Conservation (phyloP, 2,888 invertebrate genomes). For the Biston betularia region DNA sequence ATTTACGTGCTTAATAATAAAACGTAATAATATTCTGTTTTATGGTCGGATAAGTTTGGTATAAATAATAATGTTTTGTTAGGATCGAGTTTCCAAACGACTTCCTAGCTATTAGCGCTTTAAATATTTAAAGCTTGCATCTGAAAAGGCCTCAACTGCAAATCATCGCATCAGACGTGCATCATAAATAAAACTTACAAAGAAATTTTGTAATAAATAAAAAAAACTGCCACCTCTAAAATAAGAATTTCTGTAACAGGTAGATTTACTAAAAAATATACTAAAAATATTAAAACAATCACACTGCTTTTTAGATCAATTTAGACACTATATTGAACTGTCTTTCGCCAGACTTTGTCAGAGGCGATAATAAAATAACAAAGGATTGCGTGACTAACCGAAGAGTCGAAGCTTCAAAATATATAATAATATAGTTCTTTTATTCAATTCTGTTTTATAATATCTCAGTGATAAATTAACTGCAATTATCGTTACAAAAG, state of each 20-base stretch:
- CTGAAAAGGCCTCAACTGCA: not conserved
- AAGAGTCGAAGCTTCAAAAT: slow-evolving; percentile 40
- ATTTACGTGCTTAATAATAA: not conserved
- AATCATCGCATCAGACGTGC: no score
- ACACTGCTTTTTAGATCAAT: not conserved
- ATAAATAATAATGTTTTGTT: not conserved
- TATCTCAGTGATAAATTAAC: slow-evolving; percentile 30
- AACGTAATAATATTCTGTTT: no score
- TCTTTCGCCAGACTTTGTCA: slow-evolving; percentile 46
- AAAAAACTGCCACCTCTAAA: no score
- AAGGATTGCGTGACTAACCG: slow-evolving; percentile 58
- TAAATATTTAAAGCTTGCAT: not conserved
- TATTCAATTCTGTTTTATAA: slow-evolving; percentile 24
- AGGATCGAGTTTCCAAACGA: not conserved
- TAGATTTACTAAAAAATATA: not conserved
- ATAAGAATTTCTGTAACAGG: no score
- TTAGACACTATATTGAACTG: slow-evolving; percentile 51
- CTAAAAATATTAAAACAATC: not conserved
- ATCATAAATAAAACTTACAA: no score
- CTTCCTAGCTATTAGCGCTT: not conserved
- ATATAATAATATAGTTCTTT: slow-evolving; percentile 35
- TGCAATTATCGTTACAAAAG: slow-evolving; percentile 12
- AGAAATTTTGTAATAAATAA: no score
- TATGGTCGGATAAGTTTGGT: no score
- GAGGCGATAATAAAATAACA: slow-evolving; percentile 57